phyloP scores from a whole-genome alignment of 2,113 vertebrate genomes.

The Grus americana region DNA sequence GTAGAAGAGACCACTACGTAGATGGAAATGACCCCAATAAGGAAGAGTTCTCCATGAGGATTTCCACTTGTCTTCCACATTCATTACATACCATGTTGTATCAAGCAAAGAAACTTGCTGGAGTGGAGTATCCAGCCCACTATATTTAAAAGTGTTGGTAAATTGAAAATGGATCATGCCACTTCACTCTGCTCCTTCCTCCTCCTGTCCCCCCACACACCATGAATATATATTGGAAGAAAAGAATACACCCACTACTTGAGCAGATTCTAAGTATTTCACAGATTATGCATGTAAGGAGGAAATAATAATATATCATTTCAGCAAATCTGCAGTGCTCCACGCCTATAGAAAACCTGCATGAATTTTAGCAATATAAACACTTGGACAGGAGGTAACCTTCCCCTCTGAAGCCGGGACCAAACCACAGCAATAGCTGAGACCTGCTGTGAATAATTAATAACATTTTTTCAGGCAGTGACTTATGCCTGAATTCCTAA shows the following conservation, averaged over 20 bases:
- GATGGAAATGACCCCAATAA: not conserved
- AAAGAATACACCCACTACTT: constrained; percentile 4
- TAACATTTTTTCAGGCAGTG: not conserved
- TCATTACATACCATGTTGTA: not conserved
- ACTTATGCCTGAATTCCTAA: not conserved
- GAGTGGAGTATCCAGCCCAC: not conserved
- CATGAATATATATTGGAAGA: not conserved
- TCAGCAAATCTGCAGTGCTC: not conserved
- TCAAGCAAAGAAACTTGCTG: not conserved
- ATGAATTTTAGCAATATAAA: not conserved
- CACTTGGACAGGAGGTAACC: not conserved
- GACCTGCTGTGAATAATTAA: not conserved
- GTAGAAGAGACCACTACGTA: not conserved
- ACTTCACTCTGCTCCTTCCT: not conserved
- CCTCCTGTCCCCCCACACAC: not conserved
- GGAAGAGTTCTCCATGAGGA: not conserved
- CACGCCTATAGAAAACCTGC: not conserved
- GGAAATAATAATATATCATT: not conserved
- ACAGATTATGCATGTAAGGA: not conserved
- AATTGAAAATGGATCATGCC: not conserved
- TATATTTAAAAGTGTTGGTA: not conserved
- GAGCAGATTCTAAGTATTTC: not conserved
- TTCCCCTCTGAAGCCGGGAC: not conserved
- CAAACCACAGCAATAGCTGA: not conserved
- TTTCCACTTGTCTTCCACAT: not conserved